Conservation (phyloP, 2,888 invertebrate species). For the Leptothorax acervorum region DNA sequence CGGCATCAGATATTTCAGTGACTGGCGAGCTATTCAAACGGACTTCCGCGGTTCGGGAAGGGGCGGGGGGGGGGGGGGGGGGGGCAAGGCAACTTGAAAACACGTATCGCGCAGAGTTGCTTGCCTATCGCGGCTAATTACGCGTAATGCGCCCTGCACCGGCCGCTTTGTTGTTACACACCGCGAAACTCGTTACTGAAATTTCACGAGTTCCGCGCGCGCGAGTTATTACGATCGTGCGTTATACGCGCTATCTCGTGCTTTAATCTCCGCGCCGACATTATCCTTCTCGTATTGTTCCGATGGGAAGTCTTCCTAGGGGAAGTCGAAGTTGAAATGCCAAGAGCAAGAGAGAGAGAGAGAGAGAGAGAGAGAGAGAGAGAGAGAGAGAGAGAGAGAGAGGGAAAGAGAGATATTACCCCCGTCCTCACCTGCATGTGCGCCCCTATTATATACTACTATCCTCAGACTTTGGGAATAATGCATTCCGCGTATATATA, state of each 20-base stretch:
- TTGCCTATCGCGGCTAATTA: conserved; percentile 46
- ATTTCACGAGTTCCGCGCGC: conserved; percentile 42
- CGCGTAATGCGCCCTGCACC: conserved; percentile 35
- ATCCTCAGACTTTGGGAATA: conserved; percentile 42
- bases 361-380: conserved; percentile 1
- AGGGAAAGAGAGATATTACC: conserved; percentile 31
- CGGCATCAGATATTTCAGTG: conserved; percentile 9
- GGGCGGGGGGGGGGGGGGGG: background rate
- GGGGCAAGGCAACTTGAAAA: conserved; percentile 51
- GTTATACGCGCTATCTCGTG: conserved; percentile 46
- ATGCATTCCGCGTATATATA: conserved; percentile 44
- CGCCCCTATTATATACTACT: conserved; percentile 52
- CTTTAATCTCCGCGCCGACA: conserved; percentile 65
- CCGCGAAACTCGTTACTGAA: conserved; percentile 59
- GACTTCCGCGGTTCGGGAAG: conserved; percentile 14
- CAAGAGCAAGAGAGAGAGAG: conserved; percentile 28
- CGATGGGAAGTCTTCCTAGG: conserved; percentile 48
- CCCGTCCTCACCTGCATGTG: conserved; percentile 23
- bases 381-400: conserved; percentile 7
- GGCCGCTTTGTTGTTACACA: conserved; percentile 54
- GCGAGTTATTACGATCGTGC: conserved; percentile 44
- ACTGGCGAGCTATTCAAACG: conserved; percentile 15
- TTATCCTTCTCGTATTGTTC: conserved; percentile 56
- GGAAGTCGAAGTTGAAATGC: conserved; percentile 61
- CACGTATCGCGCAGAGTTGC: conserved; percentile 22